Conservation (phyloP, 2,113 vertebrate species). For the Chamaetylas fuelleborni region DNA sequence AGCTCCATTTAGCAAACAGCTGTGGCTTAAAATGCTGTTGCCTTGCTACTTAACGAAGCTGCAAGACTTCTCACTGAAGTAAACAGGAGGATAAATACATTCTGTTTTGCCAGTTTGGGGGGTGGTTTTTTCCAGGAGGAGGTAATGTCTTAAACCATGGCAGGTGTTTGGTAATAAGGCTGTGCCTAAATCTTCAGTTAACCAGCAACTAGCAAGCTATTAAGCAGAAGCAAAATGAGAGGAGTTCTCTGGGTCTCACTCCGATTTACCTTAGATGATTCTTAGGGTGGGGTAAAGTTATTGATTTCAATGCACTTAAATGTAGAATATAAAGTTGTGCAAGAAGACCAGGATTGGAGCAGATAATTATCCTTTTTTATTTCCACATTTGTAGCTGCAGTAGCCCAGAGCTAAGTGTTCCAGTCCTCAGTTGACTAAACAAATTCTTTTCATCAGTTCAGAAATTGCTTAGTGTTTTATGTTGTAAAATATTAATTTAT, state of each 20-base stretch:
- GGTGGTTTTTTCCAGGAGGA: neutral
- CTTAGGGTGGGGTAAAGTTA: neutral
- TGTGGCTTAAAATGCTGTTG: conserved; percentile 20
- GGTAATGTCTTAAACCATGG: neutral
- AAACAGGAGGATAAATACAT: neutral
- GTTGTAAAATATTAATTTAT: neutral
- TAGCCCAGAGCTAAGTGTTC: neutral
- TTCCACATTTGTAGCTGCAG: neutral
- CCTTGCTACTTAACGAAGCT: neutral
- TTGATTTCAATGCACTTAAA: neutral
- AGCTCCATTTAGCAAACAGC: conserved; percentile 44
- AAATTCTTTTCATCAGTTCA: conserved; percentile 17
- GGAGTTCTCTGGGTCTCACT: neutral
- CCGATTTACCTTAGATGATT: neutral
- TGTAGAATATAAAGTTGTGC: neutral
- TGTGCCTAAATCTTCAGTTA: neutral
- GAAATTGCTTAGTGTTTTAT: conserved; percentile 1
- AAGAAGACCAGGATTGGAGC: neutral
- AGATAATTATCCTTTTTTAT: neutral
- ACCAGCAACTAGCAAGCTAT: neutral
- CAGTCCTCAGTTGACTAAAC: conserved; percentile 7
- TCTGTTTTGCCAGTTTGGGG: neutral
- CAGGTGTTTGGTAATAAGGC: neutral
- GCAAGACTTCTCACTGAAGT: neutral
- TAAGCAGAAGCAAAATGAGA: neutral